Evolutionary conservation across 2,888 invertebrate genomes (phyloP).

Genomic region (Eurytoma californica): DNA sequence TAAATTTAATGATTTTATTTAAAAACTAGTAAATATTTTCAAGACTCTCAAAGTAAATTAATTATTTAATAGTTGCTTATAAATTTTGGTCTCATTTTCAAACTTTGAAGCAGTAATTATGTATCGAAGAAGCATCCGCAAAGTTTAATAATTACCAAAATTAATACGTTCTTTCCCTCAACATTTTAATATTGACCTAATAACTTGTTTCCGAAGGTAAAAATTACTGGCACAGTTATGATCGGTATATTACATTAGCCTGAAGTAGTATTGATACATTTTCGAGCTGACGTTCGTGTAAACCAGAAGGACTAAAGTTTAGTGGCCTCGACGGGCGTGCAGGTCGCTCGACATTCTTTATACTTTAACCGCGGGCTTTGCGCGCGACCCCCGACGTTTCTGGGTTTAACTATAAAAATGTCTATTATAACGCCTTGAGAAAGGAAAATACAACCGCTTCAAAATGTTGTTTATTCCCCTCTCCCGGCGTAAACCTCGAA

Average conservation of each 20-base stretch:
- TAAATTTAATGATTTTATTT: too few relatives aligned
- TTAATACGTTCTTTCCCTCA: too few relatives aligned
- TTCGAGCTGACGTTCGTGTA: slow-evolving; percentile 22
- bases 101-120: too few relatives aligned
- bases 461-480: slow-evolving; percentile 38
- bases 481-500: slow-evolving; percentile 13
- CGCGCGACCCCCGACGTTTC: slow-evolving; percentile 11
- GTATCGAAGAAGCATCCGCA: too few relatives aligned
- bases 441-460: slow-evolving; percentile 37
- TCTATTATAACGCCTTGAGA: slow-evolving; percentile 41
- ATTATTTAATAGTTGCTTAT: too few relatives aligned
- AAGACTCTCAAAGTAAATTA: too few relatives aligned
- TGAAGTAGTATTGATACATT: slow-evolving; percentile 38
- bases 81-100: too few relatives aligned
- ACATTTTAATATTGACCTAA: too few relatives aligned
- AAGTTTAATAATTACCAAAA: too few relatives aligned
- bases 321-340: slow-evolving; percentile 17
- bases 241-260: too few relatives aligned
- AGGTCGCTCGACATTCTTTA: slow-evolving; percentile 23
- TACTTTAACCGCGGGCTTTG: slow-evolving; percentile 33
- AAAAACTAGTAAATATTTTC: too few relatives aligned
- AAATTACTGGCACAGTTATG: not conserved
- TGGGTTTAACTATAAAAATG: slow-evolving; percentile 47
- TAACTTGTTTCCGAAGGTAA: too few relatives aligned
- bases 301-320: slow-evolving; percentile 34